Evolutionary conservation across 2,113 vertebrate species (phyloP).

Genomic region (Ceyx margarethae): DNA sequence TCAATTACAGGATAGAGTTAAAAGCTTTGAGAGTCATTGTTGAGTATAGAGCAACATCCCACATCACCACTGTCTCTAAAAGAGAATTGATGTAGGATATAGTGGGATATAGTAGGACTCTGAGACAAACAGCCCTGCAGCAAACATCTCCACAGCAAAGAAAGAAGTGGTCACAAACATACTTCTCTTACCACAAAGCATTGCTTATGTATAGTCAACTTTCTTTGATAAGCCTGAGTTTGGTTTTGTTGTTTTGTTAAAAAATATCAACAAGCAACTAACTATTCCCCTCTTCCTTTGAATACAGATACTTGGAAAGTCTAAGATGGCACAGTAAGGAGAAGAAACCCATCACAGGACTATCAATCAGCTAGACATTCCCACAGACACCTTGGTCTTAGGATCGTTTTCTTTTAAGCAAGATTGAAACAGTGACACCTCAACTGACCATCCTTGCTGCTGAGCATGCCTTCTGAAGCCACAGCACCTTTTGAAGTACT

Average conservation of each 20-base stretch:
- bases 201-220: not conserved
- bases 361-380: not conserved
- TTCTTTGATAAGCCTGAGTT: not conserved
- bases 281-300: not conserved
- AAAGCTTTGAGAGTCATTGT: constrained; percentile 15
- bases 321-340: not conserved
- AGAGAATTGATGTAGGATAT: not conserved
- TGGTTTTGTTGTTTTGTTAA: not conserved
- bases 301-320: not conserved
- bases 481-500: not conserved
- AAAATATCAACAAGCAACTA: not conserved
- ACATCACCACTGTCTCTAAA: not conserved
- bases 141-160: not conserved
- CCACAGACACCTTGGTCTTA: not conserved
- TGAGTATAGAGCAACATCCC: not conserved
- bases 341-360: not conserved
- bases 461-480: not conserved
- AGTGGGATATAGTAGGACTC: not conserved
- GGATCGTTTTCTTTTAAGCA: not conserved
- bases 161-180: not conserved
- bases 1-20: constrained; percentile 24
- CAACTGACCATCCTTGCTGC: not conserved
- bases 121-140: not conserved
- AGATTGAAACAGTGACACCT: not conserved
- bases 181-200: not conserved